Evolutionary conservation across 2,797 vertebrate genomes (phyloP).

Genomic region (Coregonus sp.): DNA sequence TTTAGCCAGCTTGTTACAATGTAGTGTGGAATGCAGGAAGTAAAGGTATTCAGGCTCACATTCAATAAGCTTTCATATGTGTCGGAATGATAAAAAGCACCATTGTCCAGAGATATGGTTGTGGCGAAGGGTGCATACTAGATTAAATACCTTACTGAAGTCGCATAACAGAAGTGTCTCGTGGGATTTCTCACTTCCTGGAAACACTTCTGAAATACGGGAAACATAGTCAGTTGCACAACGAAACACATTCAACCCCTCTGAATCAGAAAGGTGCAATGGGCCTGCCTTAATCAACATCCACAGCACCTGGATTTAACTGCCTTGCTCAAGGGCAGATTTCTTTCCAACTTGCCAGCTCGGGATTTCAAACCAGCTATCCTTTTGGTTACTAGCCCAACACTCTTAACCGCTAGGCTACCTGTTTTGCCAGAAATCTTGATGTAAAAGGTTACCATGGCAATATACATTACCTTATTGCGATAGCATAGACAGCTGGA

Average conservation of each 20-base stretch:
- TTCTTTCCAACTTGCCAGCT: too few species aligned
- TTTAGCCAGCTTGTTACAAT: neutral
- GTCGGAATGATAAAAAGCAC: neutral
- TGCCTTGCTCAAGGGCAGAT: too few species aligned
- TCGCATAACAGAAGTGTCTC: neutral
- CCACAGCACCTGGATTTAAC: too few species aligned
- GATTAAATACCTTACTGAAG: neutral
- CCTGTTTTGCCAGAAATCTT: slow-evolving; percentile 8
- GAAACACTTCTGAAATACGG: neutral
- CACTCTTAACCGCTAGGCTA: too few species aligned
- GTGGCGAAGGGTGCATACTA: neutral
- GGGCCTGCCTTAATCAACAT: too few species aligned
- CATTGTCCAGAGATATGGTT: neutral
- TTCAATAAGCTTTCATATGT: neutral
- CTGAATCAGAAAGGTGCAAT: too few species aligned
- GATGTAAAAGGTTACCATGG: slow-evolving; percentile 20
- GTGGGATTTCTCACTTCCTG: neutral
- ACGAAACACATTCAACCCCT: too few species aligned
- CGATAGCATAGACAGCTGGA: slow-evolving; percentile 18
- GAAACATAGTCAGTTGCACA: too few species aligned
- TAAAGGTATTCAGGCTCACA: neutral
- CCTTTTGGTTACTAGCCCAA: too few species aligned
- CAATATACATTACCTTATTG: neutral
- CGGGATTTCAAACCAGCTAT: too few species aligned
- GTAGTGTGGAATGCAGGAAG: neutral